These are phyloP conservation scores for Calephelis virginiensis DNA, from an alignment of 1,140 invertebrate genomes.

Conservation along the genomic window DNA sequence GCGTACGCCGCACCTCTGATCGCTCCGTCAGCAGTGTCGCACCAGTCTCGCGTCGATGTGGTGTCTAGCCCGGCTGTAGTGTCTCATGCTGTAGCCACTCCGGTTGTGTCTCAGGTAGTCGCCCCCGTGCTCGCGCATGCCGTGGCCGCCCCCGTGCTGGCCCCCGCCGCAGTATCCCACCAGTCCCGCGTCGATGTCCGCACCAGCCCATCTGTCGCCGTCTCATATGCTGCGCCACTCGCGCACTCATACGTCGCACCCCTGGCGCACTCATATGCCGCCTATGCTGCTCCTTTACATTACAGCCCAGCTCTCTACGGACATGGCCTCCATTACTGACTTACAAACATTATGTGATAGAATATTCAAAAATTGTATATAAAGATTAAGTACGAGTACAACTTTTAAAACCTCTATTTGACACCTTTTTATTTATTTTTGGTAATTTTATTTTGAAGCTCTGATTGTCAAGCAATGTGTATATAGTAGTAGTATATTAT, in stretches of 20 bases:
- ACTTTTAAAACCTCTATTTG: no score
- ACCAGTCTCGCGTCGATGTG: background rate
- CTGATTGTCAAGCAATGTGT: no score
- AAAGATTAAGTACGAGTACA: no score
- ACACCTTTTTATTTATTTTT: no score
- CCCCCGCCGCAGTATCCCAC: no score
- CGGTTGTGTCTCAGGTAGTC: conserved; percentile 21
- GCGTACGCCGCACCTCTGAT: no score
- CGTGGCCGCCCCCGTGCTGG: conserved; percentile 31
- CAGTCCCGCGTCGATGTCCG: conserved; percentile 34
- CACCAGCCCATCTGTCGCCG: conserved; percentile 47
- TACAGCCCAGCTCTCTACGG: background rate
- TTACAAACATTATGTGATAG: conserved; percentile 23
- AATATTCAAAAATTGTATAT: no score
- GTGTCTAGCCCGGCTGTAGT: background rate
- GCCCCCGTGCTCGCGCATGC: conserved; percentile 47
- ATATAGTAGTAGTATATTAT: no score
- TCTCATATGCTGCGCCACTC: conserved; percentile 38
- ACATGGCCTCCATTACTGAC: conserved; percentile 10
- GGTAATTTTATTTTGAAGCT: no score
- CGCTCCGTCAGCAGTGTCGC: background rate
- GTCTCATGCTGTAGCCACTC: conserved; percentile 19
- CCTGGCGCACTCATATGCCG: no score
- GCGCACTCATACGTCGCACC: conserved; percentile 44
- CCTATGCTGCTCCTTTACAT: conserved; percentile 34